Evolutionary conservation across 2,888 invertebrate species (phyloP).

Genomic region (Entomobrya multifasciata): DNA sequence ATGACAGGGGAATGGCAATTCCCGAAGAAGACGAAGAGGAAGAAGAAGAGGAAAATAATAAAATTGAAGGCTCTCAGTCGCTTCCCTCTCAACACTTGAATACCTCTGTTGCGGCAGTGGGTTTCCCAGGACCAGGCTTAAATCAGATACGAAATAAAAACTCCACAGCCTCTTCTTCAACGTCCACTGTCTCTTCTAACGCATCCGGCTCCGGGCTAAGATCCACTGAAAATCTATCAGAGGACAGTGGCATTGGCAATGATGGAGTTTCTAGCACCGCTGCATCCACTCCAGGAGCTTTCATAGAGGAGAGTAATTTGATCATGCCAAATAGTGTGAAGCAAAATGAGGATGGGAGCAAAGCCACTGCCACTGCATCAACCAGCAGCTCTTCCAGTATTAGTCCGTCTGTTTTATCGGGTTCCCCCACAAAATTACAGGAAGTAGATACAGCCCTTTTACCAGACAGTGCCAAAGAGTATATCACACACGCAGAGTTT

Average conservation of each 20-base stretch:
- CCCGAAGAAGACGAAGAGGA: conserved; percentile 69
- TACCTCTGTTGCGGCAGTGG: conserved; percentile 22
- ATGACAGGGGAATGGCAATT: conserved; percentile 65
- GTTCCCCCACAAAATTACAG: neutral
- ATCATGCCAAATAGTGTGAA: conserved; percentile 60
- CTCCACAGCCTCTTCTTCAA: conserved; percentile 65
- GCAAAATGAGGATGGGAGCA: conserved; percentile 47
- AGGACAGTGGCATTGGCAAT: conserved; percentile 79
- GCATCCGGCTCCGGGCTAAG: conserved; percentile 73
- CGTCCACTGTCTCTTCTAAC: conserved; percentile 66
- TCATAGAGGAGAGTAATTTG: conserved; percentile 69
- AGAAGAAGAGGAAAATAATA: conserved; percentile 42
- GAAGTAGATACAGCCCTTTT: conserved; percentile 42
- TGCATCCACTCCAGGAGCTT: conserved; percentile 71
- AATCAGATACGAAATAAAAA: conserved; percentile 73
- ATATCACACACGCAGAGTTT: conserved; percentile 78
- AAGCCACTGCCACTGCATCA: neutral
- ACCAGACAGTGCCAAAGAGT: conserved; percentile 76
- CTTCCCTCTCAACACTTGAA: conserved; percentile 66
- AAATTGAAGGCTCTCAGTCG: conserved; percentile 54
- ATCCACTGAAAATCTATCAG: conserved; percentile 79
- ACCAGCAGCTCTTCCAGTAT: conserved; percentile 25
- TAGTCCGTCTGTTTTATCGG: conserved; percentile 5
- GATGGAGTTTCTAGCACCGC: conserved; percentile 74
- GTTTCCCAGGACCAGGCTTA: conserved; percentile 64